Evolutionary conservation across 1,140 invertebrate species (phyloP).

Genomic region (Chironomus tepperi): DNA sequence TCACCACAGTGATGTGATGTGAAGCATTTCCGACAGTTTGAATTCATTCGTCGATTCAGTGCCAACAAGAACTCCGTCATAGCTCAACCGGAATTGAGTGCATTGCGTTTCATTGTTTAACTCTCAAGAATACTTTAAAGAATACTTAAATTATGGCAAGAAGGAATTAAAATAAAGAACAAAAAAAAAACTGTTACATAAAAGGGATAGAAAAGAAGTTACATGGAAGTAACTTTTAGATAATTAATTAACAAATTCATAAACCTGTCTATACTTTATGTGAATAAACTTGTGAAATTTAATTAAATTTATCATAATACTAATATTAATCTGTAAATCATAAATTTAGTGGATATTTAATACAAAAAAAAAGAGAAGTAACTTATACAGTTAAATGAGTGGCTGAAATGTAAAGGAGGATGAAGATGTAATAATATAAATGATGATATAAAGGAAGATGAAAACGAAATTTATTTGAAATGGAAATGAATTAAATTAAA

Average conservation of each 20-base stretch:
- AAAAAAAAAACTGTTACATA: too few species aligned
- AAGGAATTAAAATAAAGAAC: too few species aligned
- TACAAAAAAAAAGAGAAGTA: background rate
- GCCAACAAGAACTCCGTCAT: conserved; percentile 19
- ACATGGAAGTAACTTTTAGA: background rate
- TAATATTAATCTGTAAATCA: background rate
- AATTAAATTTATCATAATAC: background rate
- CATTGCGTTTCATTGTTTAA: conserved; percentile 17
- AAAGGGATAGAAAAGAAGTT: background rate
- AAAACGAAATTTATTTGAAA: background rate
- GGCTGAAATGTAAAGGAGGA: background rate
- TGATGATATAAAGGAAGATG: background rate
- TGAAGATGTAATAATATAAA: background rate
- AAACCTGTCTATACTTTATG: too few species aligned
- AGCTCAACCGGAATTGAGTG: conserved; percentile 18
- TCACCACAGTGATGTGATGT: background rate
- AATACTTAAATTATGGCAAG: too few species aligned
- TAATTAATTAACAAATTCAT: too few species aligned
- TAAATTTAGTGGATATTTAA: background rate
- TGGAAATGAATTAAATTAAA: conserved; percentile 1
- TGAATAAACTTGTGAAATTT: background rate
- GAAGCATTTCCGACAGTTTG: conserved; percentile 5
- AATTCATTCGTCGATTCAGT: background rate
- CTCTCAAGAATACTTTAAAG: background rate
- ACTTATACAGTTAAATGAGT: background rate